Conservation (phyloP, 2,113 vertebrate species). For the Merops nubicus region DNA sequence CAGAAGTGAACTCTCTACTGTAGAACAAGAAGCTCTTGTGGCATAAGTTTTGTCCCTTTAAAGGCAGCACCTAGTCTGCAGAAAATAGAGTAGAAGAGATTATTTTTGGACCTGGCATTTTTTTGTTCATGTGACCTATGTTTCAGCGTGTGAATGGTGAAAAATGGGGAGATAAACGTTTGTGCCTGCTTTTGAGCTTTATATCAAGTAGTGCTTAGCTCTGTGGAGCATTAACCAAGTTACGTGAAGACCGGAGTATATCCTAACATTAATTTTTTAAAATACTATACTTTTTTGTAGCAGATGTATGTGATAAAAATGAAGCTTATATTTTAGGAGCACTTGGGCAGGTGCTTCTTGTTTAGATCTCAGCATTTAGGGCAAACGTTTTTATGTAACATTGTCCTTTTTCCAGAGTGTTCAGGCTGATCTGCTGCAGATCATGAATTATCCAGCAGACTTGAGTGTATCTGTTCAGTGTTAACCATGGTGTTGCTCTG, state of each 20-base stretch:
- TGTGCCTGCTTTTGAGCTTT: constrained; percentile 72
- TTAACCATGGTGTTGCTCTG: constrained; percentile 74
- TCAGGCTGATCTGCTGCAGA: constrained; percentile 33
- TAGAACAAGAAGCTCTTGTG: constrained; percentile 56
- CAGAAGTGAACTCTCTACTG: constrained; percentile 52
- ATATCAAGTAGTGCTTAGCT: constrained; percentile 62
- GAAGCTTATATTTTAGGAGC: constrained; percentile 71
- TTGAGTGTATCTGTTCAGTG: constrained; percentile 61
- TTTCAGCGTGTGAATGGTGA: constrained; percentile 75
- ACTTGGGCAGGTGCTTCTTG: constrained; percentile 54
- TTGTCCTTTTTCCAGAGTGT: background rate
- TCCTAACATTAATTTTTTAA: constrained; percentile 47
- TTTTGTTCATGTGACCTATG: constrained; percentile 62
- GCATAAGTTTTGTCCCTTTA: constrained; percentile 38
- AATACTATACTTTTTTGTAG: constrained; percentile 63
- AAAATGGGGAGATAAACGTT: constrained; percentile 66
- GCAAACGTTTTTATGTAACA: constrained; percentile 31
- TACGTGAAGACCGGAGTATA: constrained; percentile 65
- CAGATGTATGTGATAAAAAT: constrained; percentile 65
- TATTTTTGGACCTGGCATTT: constrained; percentile 48
- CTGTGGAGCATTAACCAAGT: constrained; percentile 61
- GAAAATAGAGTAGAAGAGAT: constrained; percentile 52
- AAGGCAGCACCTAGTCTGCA: constrained; percentile 40
- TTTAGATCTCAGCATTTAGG: constrained; percentile 53
- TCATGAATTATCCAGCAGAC: constrained; percentile 62